Evolutionary conservation across 2,888 invertebrate species (phyloP).

Genomic region (Parascotia fuliginaria): DNA sequence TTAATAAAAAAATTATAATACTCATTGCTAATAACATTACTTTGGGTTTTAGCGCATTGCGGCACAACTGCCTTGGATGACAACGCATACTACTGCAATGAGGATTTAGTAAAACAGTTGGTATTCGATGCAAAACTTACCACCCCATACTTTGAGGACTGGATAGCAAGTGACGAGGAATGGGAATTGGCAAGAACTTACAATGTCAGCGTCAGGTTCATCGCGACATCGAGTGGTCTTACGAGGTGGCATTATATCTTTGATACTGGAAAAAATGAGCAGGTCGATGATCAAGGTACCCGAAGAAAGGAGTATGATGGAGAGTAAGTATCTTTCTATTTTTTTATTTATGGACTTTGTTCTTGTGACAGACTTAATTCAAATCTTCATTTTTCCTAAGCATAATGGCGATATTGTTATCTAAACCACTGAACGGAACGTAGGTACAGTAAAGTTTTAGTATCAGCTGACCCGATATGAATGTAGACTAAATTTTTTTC

Average conservation of each 20-base stretch:
- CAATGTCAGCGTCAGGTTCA: slow-evolving; percentile 91
- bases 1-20: too few species aligned
- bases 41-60: slow-evolving; percentile 85
- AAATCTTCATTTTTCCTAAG: too few species aligned
- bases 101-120: slow-evolving; percentile 92
- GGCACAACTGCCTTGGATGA: slow-evolving; percentile 83
- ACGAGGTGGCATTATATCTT: slow-evolving; percentile 94
- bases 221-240: slow-evolving; percentile 95
- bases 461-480: too few species aligned
- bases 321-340: slow-evolving; percentile 51
- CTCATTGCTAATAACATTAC: too few species aligned
- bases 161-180: slow-evolving; percentile 82
- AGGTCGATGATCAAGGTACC: slow-evolving; percentile 65
- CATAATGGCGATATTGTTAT: too few species aligned
- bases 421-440: too few species aligned
- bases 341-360: background rate
- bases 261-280: slow-evolving; percentile 85
- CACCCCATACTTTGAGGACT: slow-evolving; percentile 85
- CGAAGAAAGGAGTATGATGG: slow-evolving; percentile 60
- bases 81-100: slow-evolving; percentile 93
- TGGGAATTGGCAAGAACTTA: slow-evolving; percentile 87
- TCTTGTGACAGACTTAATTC: too few species aligned
- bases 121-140: slow-evolving; percentile 94
- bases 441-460: too few species aligned
- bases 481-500: too few species aligned